Conservation (phyloP, 2,797 vertebrate genomes). For the Sebastes nivosus region DNA sequence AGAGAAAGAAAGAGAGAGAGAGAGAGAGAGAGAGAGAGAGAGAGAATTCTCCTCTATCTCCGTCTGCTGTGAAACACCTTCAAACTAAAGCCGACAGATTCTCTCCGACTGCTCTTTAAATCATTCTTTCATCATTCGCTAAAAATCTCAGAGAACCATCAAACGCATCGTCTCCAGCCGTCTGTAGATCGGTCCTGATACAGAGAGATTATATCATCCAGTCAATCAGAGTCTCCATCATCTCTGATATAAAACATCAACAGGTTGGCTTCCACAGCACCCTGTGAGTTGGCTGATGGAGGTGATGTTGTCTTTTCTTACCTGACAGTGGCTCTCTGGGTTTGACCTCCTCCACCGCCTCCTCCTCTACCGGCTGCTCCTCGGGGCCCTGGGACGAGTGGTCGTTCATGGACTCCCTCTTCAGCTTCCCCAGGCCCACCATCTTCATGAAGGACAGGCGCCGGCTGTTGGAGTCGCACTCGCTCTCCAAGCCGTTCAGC, state of each 20-base stretch:
- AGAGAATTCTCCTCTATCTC: too few species aligned
- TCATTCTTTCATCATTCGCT: too few species aligned
- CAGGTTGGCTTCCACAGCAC: background rate
- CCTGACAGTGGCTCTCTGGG: slow-evolving; percentile 84
- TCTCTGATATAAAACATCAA: too few species aligned
- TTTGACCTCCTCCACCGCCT: slow-evolving; percentile 78
- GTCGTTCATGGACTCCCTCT: slow-evolving; percentile 79
- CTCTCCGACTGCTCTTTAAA: background rate
- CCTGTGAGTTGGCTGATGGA: background rate
- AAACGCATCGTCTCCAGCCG: too few species aligned
- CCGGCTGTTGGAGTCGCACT: slow-evolving; percentile 78
- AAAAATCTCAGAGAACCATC: too few species aligned
- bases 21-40: too few species aligned
- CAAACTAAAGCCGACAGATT: background rate
- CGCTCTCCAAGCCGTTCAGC: slow-evolving; percentile 61
- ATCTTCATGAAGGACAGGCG: slow-evolving; percentile 87
- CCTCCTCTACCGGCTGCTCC: slow-evolving; percentile 73
- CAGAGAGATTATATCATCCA: too few species aligned
- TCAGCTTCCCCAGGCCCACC: slow-evolving; percentile 81
- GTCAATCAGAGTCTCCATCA: background rate
- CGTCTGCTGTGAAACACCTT: background rate
- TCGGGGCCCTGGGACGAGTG: slow-evolving; percentile 75
- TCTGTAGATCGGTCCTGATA: too few species aligned
- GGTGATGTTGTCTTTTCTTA: slow-evolving; percentile 28
- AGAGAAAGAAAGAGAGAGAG: background rate